Conservation (phyloP, 1,140 invertebrate genomes). For the Lepidurus apus region DNA sequence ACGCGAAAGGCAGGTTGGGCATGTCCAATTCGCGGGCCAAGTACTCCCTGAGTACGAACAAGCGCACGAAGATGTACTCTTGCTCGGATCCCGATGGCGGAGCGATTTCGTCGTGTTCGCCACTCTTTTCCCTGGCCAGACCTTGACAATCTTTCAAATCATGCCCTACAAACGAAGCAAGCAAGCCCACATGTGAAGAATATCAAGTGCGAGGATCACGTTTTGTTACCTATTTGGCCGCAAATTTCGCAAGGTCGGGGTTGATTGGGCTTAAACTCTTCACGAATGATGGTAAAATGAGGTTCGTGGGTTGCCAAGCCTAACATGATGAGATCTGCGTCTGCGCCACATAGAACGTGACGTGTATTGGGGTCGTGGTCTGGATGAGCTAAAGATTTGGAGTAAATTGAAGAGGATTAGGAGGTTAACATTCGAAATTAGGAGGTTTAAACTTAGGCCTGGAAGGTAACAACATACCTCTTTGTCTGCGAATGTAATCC, state of each 20-base stretch:
- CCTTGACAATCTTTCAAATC: constrained; percentile 94
- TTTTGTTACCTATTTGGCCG: constrained; percentile 69
- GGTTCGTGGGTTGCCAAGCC: constrained; percentile 98
- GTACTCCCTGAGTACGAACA: constrained; percentile 92
- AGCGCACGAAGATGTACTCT: constrained; percentile 81
- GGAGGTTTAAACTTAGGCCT: constrained; percentile 27
- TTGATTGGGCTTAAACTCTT: constrained; percentile 98
- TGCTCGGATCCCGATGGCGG: constrained; percentile 61
- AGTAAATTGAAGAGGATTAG: background rate
- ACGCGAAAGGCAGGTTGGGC: constrained; percentile 87
- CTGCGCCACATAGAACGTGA: constrained; percentile 96
- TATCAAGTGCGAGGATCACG: background rate
- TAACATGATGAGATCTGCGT: constrained; percentile 98
- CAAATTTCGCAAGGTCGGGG: constrained; percentile 95
- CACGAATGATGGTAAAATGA: constrained; percentile 95
- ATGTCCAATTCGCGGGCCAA: constrained; percentile 84
- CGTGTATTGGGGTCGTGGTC: constrained; percentile 97
- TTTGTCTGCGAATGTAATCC: constrained; percentile 95
- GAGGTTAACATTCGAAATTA: background rate
- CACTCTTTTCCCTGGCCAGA: constrained; percentile 47
- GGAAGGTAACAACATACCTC: constrained; percentile 52
- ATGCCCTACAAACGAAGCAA: constrained; percentile 61
- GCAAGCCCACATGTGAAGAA: background rate
- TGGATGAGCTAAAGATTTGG: constrained; percentile 64
- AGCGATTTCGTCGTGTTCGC: constrained; percentile 50